Evolutionary conservation across 2,888 invertebrate genomes (phyloP).

Genomic region (Brachyopa scutellaris): DNA sequence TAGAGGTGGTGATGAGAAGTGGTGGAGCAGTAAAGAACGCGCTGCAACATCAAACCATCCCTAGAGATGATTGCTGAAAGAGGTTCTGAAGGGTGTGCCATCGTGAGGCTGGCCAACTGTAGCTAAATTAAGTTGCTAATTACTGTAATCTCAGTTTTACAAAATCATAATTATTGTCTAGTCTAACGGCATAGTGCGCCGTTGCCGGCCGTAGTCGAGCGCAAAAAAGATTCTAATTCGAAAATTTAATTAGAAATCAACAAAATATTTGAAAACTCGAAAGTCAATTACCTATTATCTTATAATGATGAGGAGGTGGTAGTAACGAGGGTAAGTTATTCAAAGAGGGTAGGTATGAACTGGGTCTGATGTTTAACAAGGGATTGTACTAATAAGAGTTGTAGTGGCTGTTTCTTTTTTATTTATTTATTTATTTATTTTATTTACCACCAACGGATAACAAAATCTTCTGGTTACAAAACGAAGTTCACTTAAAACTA

Average conservation of each 20-base stretch:
- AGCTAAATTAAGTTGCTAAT: conserved; percentile 37
- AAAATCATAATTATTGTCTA: conserved; percentile 12
- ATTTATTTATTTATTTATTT: too few species aligned
- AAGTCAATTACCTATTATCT: too few species aligned
- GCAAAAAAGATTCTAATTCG: not conserved
- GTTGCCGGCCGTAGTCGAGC: conserved; percentile 83
- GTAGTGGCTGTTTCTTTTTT: too few species aligned
- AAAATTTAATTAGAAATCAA: conserved; percentile 16
- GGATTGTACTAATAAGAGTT: too few species aligned
- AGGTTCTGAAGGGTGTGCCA: not conserved
- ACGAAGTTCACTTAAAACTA: too few species aligned
- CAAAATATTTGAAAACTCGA: not conserved
- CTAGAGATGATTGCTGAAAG: not conserved
- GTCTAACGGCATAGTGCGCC: conserved; percentile 77
- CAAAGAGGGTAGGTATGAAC: too few species aligned
- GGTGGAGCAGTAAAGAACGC: too few species aligned
- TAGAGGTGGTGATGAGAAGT: not conserved
- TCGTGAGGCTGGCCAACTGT: conserved; percentile 7
- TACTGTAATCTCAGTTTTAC: conserved; percentile 39
- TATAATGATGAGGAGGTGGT: too few species aligned
- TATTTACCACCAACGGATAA: too few species aligned
- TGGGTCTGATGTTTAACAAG: too few species aligned
- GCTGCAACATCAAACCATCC: conserved; percentile 30
- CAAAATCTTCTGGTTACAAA: too few species aligned
- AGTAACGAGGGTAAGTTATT: too few species aligned